Conservation (phyloP, 2,888 invertebrate genomes). For the Petrolisthes cinctipes region DNA sequence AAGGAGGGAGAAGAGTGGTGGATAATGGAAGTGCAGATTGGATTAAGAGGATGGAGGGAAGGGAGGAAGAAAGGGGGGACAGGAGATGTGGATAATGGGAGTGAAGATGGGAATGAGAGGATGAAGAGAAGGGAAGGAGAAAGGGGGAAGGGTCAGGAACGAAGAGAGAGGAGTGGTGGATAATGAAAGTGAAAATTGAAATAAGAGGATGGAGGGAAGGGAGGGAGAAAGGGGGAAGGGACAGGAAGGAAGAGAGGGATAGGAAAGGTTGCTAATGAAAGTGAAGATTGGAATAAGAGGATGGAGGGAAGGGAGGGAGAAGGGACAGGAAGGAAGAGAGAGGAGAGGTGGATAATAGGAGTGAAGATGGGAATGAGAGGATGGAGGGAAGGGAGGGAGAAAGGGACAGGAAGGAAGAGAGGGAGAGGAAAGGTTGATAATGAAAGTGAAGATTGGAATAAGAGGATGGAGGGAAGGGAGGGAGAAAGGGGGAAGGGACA, state of each 20-base stretch:
- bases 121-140: background rate
- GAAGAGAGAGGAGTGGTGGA: constrained; percentile 3
- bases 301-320: background rate
- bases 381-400: background rate
- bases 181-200: background rate
- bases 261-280: background rate
- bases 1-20: no score
- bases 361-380: no score
- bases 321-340: background rate
- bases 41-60: no score
- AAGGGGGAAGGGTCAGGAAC: background rate
- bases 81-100: no score
- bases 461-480: background rate
- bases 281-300: background rate
- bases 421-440: background rate
- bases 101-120: no score
- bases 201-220: background rate
- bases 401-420: background rate
- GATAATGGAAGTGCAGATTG: no score
- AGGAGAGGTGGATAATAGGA: background rate
- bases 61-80: no score
- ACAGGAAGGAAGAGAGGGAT: constrained; percentile 9
- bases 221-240: background rate
- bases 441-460: no score
- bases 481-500: background rate